Evolutionary conservation across 2,888 invertebrate species (phyloP).

Genomic region (Aporophyla nigra): DNA sequence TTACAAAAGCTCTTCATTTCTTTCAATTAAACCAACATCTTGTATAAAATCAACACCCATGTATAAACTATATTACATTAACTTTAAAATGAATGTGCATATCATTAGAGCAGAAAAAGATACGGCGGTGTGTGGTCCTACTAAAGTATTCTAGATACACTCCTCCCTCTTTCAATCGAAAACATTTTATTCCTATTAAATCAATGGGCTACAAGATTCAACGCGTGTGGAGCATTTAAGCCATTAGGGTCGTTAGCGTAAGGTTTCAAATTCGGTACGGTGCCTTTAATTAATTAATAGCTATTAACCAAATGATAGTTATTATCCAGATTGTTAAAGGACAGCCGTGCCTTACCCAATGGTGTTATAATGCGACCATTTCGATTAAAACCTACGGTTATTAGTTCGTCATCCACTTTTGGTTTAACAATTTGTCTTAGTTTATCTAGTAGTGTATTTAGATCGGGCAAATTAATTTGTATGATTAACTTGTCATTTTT

Average conservation of each 20-base stretch:
- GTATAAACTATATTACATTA: constrained; percentile 74
- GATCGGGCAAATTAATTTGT: constrained; percentile 39
- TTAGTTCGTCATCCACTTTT: constrained; percentile 53
- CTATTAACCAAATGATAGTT: constrained; percentile 84
- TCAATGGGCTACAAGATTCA: constrained; percentile 82
- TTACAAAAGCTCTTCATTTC: constrained; percentile 49
- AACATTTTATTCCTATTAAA: constrained; percentile 81
- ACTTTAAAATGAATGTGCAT: constrained; percentile 89
- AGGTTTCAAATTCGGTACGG: constrained; percentile 81
- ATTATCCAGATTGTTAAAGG: constrained; percentile 76
- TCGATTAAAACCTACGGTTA: constrained; percentile 56
- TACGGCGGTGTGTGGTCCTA: constrained; percentile 87
- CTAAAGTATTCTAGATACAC: constrained; percentile 78
- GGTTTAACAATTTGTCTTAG: constrained; percentile 35
- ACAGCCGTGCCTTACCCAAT: constrained; percentile 69
- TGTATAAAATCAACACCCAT: constrained; percentile 69
- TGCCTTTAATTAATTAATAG: constrained; percentile 86
- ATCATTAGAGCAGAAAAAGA: constrained; percentile 87
- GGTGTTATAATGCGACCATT: constrained; percentile 66
- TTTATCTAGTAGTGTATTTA: constrained; percentile 45
- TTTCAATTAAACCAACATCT: constrained; percentile 63
- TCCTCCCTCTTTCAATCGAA: constrained; percentile 77
- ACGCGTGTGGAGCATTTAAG: constrained; percentile 83
- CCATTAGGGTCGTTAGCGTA: constrained; percentile 83
- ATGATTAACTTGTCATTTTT: constrained; percentile 45